Percentiles rank a stretch among this genome's conserved stretches.
Evolutionary conservation across 2,797 vertebrate genomes (phyloP).

Genomic region (Phrynocephalus guinanensis): DNA sequence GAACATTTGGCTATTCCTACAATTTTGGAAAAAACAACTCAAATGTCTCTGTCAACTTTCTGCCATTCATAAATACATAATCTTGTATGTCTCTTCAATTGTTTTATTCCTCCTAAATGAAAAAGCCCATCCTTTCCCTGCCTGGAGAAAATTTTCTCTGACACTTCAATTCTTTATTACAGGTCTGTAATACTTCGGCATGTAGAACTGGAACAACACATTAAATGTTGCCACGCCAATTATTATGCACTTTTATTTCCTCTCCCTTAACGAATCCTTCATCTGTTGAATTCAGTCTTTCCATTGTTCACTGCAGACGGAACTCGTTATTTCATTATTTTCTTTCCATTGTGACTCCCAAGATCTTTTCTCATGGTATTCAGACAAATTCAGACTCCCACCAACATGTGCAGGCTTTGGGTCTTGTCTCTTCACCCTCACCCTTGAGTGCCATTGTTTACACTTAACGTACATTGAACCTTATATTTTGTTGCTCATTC

Average conservation of each 20-base stretch:
- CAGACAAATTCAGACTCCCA: neutral
- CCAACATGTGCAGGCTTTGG: neutral
- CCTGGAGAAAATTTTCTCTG: neutral
- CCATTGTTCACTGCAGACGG: neutral
- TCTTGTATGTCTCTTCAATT: neutral
- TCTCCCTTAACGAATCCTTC: neutral
- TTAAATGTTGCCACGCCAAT: neutral
- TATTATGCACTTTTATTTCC: neutral
- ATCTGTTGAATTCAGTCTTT: neutral
- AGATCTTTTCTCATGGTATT: neutral
- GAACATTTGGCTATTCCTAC: neutral
- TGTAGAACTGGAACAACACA: no score
- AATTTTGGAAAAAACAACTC: neutral
- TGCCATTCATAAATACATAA: neutral
- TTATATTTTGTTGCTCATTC: neutral
- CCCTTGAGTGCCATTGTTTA: neutral
- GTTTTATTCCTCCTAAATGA: neutral
- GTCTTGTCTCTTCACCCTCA: neutral
- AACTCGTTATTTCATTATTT: neutral
- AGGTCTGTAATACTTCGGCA: neutral
- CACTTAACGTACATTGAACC: neutral
- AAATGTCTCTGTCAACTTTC: neutral
- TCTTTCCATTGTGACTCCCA: no score
- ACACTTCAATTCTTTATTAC: neutral
- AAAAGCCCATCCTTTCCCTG: neutral